phyloP scores from a whole-genome alignment of 2,888 invertebrate genomes.

The Coremacera marginata region DNA sequence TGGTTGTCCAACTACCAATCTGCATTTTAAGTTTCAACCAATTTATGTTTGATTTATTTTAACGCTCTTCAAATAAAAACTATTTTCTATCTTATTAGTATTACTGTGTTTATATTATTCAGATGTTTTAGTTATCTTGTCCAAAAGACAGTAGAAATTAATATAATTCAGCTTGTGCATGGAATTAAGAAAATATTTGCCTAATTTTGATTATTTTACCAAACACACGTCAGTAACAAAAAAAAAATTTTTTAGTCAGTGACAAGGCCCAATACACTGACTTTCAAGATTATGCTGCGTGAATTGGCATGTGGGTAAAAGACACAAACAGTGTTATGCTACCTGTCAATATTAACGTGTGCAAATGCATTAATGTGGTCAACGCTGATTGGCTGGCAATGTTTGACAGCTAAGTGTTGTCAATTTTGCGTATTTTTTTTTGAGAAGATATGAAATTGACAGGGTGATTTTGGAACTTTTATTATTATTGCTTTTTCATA shows the following conservation, averaged over 20 bases:
- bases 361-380: slow-evolving; percentile 28
- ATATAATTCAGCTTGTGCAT: slow-evolving; percentile 20
- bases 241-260: not conserved
- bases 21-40: slow-evolving; percentile 4
- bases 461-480: too few species aligned
- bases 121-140: slow-evolving; percentile 42
- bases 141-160: slow-evolving; percentile 22
- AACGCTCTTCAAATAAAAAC: not conserved
- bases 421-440: not conserved
- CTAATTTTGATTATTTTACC: slow-evolving; percentile 24
- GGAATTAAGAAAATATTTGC: not conserved
- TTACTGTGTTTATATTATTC: slow-evolving; percentile 27
- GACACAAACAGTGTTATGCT: not conserved
- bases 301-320: not conserved
- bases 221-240: slow-evolving; percentile 43
- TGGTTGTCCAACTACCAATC: not conserved
- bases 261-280: not conserved
- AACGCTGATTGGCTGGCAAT: slow-evolving; percentile 21
- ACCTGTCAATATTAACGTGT: not conserved
- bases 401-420: not conserved
- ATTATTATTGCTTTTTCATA: too few species aligned
- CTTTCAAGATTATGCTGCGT: not conserved
- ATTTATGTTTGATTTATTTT: not conserved
- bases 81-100: slow-evolving; percentile 24
- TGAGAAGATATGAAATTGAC: not conserved